These are phyloP conservation scores for Apamea monoglypha DNA, from an alignment of 2,888 invertebrate genomes.

Conservation along the genomic window DNA sequence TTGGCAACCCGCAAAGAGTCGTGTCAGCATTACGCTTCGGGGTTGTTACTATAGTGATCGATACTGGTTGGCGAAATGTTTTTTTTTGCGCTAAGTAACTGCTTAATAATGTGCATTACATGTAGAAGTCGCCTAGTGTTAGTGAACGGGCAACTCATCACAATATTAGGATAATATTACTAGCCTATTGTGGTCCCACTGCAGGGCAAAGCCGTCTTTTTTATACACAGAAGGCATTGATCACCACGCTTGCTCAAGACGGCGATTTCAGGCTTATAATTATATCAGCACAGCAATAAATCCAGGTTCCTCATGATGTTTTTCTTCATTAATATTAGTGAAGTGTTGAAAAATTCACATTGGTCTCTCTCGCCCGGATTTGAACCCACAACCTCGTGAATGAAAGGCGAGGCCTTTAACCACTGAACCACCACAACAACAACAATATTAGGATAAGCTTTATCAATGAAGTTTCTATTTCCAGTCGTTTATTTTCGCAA, in stretches of 20 bases:
- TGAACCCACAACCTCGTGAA: not conserved
- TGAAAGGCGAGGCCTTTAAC: not conserved
- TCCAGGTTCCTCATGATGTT: not conserved
- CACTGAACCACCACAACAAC: not conserved
- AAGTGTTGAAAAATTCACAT: not conserved
- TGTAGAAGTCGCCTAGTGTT: too few species aligned
- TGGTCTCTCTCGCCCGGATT: not conserved
- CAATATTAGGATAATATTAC: too few species aligned
- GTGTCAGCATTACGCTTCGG: too few species aligned
- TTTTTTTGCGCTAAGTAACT: too few species aligned
- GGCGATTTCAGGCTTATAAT: not conserved
- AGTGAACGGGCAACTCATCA: too few species aligned
- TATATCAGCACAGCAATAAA: not conserved
- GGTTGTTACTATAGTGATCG: too few species aligned
- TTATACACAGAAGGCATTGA: not conserved
- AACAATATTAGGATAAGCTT: slow-evolving; percentile 15
- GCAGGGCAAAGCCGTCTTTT: not conserved
- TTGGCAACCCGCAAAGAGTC: too few species aligned
- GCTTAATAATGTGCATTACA: too few species aligned
- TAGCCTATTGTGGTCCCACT: not conserved
- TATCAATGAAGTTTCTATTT: slow-evolving; percentile 30
- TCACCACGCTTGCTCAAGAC: not conserved
- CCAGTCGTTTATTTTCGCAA: slow-evolving; percentile 31
- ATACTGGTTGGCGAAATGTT: too few species aligned
- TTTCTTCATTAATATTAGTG: not conserved